A percentile compares a stretch with the other conserved stretches of the same genome.
Evolutionary conservation across 2,797 vertebrate genomes (phyloP).

Genomic region (Lerista edwardsae): DNA sequence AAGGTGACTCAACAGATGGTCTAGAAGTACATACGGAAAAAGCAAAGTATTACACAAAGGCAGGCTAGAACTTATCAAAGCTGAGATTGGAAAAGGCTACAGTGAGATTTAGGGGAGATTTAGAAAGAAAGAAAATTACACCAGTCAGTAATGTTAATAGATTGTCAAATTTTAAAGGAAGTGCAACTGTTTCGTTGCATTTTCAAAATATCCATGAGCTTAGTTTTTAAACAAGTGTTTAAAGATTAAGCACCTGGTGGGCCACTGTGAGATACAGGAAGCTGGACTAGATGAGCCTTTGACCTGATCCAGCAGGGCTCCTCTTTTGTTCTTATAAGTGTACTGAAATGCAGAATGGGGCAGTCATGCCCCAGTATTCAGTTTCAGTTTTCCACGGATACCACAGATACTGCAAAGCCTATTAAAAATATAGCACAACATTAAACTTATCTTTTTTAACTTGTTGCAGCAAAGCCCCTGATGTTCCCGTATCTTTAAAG

Average conservation of each 20-base stretch:
- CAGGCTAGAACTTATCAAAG: neutral
- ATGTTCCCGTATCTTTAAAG: too few species aligned
- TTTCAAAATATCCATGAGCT: neutral
- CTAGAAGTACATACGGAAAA: slow-evolving; percentile 7
- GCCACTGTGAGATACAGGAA: too few species aligned
- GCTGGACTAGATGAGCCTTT: too few species aligned
- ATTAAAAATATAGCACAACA: too few species aligned
- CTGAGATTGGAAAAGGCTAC: neutral
- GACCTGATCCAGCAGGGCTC: too few species aligned
- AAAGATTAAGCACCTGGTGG: too few species aligned
- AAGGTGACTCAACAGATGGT: neutral
- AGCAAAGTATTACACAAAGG: neutral
- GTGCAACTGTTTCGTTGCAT: neutral
- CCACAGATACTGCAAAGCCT: too few species aligned
- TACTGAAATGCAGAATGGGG: neutral
- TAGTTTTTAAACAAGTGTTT: neutral
- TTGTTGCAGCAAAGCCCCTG: too few species aligned
- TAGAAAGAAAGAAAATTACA: neutral
- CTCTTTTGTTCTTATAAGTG: too few species aligned
- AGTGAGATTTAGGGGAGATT: neutral
- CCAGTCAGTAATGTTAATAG: neutral
- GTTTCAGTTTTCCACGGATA: too few species aligned
- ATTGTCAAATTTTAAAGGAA: neutral
- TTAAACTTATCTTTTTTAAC: too few species aligned
- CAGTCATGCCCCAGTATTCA: neutral